These are phyloP conservation scores for Rhinopithecus roxellana DNA, from an alignment of 2,113 vertebrate genomes.

Conservation along the genomic window DNA sequence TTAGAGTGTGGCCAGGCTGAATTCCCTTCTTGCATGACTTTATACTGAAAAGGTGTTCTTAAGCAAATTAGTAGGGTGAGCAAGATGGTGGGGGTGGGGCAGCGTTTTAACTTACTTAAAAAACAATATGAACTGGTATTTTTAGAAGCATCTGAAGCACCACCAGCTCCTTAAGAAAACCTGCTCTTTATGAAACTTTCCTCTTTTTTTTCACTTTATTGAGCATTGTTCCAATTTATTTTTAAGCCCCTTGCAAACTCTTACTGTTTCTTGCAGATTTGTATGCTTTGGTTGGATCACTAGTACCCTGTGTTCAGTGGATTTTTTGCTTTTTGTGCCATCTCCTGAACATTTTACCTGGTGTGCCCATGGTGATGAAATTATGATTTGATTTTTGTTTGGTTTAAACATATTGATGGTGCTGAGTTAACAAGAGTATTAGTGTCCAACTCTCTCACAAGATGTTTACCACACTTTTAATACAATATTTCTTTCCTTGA, in stretches of 20 bases:
- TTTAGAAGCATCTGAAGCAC: neutral
- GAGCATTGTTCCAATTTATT: neutral
- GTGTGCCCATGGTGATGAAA: neutral
- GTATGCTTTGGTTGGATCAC: fast-evolving
- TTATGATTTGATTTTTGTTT: neutral
- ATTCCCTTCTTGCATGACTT: neutral
- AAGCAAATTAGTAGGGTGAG: neutral
- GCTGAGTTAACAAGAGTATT: neutral
- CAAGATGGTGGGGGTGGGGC: fast-evolving
- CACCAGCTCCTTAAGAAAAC: neutral
- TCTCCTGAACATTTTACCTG: neutral
- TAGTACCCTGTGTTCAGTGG: neutral
- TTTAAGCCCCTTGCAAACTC: neutral
- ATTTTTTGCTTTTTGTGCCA: neutral
- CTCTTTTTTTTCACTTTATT: neutral
- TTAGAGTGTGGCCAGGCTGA: neutral
- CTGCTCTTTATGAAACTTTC: neutral
- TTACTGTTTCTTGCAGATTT: neutral
- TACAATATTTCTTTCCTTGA: neutral
- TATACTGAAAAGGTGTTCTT: neutral
- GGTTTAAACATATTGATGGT: neutral
- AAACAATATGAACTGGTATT: neutral
- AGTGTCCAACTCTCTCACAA: neutral
- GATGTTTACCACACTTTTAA: neutral
- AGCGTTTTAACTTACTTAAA: neutral